Percentiles rank a stretch among this genome's conserved stretches.
Conservation (phyloP, 2,113 vertebrate species). For the Prionailurus bengalensis region DNA sequence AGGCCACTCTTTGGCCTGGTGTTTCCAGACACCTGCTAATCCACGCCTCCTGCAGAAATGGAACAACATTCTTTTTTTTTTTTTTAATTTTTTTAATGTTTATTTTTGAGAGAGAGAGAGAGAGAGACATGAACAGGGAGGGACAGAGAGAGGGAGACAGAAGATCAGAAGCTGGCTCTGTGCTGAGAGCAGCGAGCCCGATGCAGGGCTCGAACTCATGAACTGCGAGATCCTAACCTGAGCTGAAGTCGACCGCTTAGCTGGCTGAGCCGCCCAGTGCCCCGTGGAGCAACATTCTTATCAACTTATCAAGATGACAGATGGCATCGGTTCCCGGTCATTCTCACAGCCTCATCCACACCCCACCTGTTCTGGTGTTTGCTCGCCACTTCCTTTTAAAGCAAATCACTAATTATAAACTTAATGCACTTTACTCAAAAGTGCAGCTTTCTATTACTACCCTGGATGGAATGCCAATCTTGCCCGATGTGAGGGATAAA, state of each 20-base stretch:
- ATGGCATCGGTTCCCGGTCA: neutral
- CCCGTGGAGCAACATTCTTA: rapidly evolving
- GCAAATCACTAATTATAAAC: neutral
- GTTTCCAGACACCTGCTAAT: neutral
- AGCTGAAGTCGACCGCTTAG: too few species aligned
- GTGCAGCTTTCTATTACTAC: neutral
- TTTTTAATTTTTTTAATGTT: too few species aligned
- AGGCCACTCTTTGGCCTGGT: neutral
- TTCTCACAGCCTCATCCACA: neutral
- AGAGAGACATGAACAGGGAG: too few species aligned
- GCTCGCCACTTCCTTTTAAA: neutral
- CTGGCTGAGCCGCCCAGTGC: too few species aligned
- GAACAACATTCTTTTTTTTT: neutral
- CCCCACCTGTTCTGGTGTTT: rapidly evolving
- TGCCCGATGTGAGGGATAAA: neutral
- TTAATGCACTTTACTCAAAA: neutral
- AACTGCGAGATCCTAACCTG: too few species aligned
- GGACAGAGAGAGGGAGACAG: too few species aligned
- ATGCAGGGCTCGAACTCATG: too few species aligned
- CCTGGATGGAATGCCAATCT: neutral
- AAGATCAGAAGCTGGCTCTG: too few species aligned
- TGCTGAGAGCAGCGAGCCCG: too few species aligned
- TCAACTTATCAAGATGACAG: neutral
- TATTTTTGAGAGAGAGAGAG: too few species aligned
- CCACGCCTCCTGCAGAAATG: neutral